Evolutionary conservation across 2,888 invertebrate genomes (phyloP).

Genomic region (Cabera pusaria): DNA sequence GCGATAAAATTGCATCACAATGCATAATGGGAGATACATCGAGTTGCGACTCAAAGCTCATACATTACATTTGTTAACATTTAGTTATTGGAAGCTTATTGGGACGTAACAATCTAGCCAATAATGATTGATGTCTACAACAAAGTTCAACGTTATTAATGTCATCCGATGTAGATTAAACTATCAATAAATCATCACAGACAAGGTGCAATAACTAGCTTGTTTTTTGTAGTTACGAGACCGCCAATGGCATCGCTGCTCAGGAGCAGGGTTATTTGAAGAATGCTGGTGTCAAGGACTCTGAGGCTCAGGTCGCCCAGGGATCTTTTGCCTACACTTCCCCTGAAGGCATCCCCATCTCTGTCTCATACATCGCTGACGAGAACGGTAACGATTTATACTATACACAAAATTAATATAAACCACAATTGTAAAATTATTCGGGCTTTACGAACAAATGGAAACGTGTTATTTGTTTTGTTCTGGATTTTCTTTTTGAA

Average conservation of each 20-base stretch:
- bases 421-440: too few relatives aligned
- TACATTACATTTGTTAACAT: not conserved
- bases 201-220: conserved; percentile 6
- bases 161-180: conserved; percentile 12
- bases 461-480: too few relatives aligned
- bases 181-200: conserved; percentile 6
- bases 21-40: conserved; percentile 12
- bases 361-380: conserved; percentile 87
- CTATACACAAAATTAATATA: too few relatives aligned
- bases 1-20: conserved; percentile 25
- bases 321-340: conserved; percentile 88
- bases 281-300: conserved; percentile 86
- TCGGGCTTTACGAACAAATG: too few relatives aligned
- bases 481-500: too few relatives aligned
- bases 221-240: conserved; percentile 84
- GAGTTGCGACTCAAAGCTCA: not conserved
- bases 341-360: conserved; percentile 87
- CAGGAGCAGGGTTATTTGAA: conserved; percentile 88
- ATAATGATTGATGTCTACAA: conserved; percentile 25
- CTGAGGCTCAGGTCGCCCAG: conserved; percentile 86
- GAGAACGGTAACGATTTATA: conserved; percentile 84
- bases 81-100: not conserved
- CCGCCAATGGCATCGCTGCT: conserved; percentile 88
- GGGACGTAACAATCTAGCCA: conserved; percentile 9
- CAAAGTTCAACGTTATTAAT: conserved; percentile 22